These are phyloP conservation scores for Chrysopilus asiliformis DNA, from an alignment of 2,888 invertebrate genomes.

Conservation along the genomic window DNA sequence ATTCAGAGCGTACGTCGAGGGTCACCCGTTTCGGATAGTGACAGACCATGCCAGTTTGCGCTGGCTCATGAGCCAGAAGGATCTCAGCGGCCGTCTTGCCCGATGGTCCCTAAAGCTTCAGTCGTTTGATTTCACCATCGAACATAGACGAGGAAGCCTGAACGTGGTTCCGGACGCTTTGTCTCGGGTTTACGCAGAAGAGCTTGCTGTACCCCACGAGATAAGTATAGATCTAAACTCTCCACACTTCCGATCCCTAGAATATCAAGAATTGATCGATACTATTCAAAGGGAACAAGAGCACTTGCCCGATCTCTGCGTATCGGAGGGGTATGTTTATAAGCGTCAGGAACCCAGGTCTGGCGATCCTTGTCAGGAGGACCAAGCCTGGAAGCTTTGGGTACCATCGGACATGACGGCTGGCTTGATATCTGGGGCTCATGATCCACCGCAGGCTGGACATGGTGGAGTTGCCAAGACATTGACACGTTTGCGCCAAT, in stretches of 20 bases:
- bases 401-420: slow-evolving; percentile 7
- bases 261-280: slow-evolving; percentile 2
- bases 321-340: slow-evolving; percentile 10
- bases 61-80: slow-evolving; percentile 19
- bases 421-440: slow-evolving; percentile 4
- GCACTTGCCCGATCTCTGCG: slow-evolving; percentile 9
- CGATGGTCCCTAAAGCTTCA: slow-evolving; percentile 11
- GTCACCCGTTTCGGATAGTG: slow-evolving; percentile 15
- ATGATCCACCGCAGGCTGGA: slow-evolving; percentile 3
- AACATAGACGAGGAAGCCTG: slow-evolving; percentile 17
- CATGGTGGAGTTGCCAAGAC: slow-evolving; percentile 6
- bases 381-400: slow-evolving; percentile 15
- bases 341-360: slow-evolving; percentile 4
- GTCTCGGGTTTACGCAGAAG: slow-evolving; percentile 12
- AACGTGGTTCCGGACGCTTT: slow-evolving; percentile 21
- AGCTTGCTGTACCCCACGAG: not conserved
- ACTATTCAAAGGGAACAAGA: slow-evolving; percentile 1
- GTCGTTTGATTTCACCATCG: slow-evolving; percentile 16
- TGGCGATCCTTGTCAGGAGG: slow-evolving; percentile 5
- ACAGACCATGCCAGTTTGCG: slow-evolving; percentile 20
- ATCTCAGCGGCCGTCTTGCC: slow-evolving; percentile 19
- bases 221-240: not conserved
- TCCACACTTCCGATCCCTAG: slow-evolving; percentile 4
- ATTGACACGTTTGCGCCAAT: slow-evolving; percentile 5
- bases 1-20: slow-evolving; percentile 18